Percentiles rank a stretch among this genome's conserved stretches.
Evolutionary conservation across 2,888 invertebrate species (phyloP).

Genomic region (Limnephilus auricula): DNA sequence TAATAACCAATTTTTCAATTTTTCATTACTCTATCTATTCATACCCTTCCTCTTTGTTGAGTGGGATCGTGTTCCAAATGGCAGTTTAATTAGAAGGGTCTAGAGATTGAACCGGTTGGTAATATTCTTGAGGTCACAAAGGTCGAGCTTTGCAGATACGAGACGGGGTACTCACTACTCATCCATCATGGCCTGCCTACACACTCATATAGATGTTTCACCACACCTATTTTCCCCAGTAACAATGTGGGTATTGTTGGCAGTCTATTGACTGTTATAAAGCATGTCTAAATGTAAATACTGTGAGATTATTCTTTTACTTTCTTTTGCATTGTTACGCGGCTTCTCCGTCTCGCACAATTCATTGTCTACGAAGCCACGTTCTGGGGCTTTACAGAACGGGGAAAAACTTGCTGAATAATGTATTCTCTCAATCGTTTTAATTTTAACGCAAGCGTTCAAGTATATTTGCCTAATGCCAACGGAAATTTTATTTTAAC

Average conservation of each 20-base stretch:
- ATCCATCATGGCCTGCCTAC: not conserved
- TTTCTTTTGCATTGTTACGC: constrained; percentile 47
- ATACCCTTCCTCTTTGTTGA: not conserved
- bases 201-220: not conserved
- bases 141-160: constrained; percentile 36
- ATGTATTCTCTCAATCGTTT: constrained; percentile 9
- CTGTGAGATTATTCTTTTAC: constrained; percentile 46
- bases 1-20: not conserved
- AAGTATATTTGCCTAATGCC: not conserved
- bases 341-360: constrained; percentile 40
- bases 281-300: constrained; percentile 26
- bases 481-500: not conserved
- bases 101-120: constrained; percentile 6
- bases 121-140: constrained; percentile 9
- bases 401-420: constrained; percentile 22
- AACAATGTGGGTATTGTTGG: constrained; percentile 24
- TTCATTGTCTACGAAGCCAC: constrained; percentile 37
- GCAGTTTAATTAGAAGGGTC: constrained; percentile 15
- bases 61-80: not conserved
- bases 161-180: constrained; percentile 24
- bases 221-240: constrained; percentile 28
- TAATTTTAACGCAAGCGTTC: not conserved
- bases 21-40: not conserved
- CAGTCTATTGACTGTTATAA: constrained; percentile 37
- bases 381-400: not conserved